Percentiles rank a stretch among this genome's conserved stretches.
phyloP scores from a whole-genome alignment of 2,797 vertebrate genomes.

The Tokudaia tokunoshimensis region DNA sequence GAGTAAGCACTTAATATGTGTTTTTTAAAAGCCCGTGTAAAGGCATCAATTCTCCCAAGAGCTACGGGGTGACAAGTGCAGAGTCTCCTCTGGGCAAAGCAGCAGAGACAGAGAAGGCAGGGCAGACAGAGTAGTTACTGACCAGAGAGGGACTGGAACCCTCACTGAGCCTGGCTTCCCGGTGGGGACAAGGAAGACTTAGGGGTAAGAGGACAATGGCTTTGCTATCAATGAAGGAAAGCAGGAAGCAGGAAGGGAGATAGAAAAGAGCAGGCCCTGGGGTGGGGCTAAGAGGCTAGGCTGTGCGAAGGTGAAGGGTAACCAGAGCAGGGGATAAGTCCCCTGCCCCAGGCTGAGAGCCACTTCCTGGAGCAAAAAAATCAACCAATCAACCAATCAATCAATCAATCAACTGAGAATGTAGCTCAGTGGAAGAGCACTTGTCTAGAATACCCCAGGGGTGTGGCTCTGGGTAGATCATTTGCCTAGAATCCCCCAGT shows the following conservation, averaged over 20 bases:
- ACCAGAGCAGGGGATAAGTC: neutral
- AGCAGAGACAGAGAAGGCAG: neutral
- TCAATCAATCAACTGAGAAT: neutral
- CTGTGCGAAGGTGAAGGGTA: neutral
- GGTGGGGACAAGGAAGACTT: neutral
- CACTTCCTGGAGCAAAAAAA: neutral
- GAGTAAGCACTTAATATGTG: neutral
- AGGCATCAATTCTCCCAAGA: constrained; percentile 8
- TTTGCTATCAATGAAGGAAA: neutral
- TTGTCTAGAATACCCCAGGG: neutral
- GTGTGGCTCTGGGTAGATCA: too few species aligned
- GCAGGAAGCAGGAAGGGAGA: neutral
- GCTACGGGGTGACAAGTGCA: neutral
- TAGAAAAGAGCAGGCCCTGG: neutral
- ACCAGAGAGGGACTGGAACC: neutral
- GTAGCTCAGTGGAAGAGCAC: neutral
- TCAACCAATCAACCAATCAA: too few species aligned
- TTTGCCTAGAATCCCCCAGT: neutral
- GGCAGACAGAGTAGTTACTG: neutral
- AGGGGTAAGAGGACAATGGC: neutral
- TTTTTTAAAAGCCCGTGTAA: neutral
- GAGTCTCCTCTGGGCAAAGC: neutral
- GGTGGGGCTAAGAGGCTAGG: neutral
- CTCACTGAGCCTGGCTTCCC: neutral
- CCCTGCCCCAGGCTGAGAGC: neutral